phyloP scores from a whole-genome alignment of 2,888 invertebrate genomes.

The Diloba caeruleocephala region DNA sequence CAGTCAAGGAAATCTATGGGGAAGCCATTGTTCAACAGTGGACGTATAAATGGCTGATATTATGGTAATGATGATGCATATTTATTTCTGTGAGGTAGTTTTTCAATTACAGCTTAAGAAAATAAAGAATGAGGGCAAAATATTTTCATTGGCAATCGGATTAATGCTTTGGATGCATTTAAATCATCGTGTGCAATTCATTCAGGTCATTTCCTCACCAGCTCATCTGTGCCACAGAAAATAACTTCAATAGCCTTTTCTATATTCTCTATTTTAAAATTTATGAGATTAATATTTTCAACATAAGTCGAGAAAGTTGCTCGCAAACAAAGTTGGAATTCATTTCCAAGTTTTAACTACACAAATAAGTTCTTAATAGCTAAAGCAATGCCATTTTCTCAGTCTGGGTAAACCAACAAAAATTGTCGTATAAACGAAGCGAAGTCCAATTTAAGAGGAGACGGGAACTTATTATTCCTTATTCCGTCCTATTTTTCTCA shows the following conservation, averaged over 20 bases:
- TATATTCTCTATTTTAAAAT: slow-evolving; percentile 41
- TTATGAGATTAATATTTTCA: slow-evolving; percentile 35
- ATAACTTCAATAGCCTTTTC: slow-evolving; percentile 46
- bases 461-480: slow-evolving; percentile 85
- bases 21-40: too few relatives aligned
- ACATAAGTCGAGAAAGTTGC: slow-evolving; percentile 42
- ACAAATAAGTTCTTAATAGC: slow-evolving; percentile 71
- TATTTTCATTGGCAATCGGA: slow-evolving; percentile 29
- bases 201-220: slow-evolving; percentile 25
- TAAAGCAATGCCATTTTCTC: slow-evolving; percentile 66
- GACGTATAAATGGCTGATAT: too few relatives aligned
- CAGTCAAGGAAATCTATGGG: too few relatives aligned
- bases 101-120: slow-evolving; percentile 9
- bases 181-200: slow-evolving; percentile 49
- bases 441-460: slow-evolving; percentile 82
- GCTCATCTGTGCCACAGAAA: slow-evolving; percentile 43
- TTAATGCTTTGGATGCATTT: slow-evolving; percentile 45
- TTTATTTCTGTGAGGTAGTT: neutral
- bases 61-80: too few relatives aligned
- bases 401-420: slow-evolving; percentile 62
- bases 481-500: slow-evolving; percentile 84
- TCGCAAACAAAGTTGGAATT: slow-evolving; percentile 57
- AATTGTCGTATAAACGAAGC: slow-evolving; percentile 72
- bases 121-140: slow-evolving; percentile 14
- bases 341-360: slow-evolving; percentile 70